Conservation (phyloP, 2,113 vertebrate genomes). For the Typhlomys cinereus region DNA sequence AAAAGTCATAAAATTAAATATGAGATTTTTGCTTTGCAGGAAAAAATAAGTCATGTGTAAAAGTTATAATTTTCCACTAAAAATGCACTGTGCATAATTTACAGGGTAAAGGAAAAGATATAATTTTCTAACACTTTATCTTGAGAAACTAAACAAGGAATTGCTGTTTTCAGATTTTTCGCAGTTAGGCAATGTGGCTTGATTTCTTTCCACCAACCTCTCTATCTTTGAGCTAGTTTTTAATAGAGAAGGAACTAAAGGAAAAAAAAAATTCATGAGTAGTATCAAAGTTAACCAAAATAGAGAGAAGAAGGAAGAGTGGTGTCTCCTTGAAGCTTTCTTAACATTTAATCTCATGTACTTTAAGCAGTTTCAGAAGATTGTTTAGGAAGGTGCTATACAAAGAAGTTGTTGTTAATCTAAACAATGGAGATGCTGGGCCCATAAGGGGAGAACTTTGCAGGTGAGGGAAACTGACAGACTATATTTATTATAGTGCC, state of each 20-base stretch:
- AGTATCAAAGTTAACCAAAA: not conserved
- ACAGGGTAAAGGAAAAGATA: too few relatives aligned
- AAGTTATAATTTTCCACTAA: not conserved
- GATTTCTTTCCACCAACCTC: not conserved
- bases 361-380: not conserved
- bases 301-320: not conserved
- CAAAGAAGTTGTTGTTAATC: fast-evolving
- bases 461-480: not conserved
- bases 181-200: not conserved
- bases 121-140: not conserved
- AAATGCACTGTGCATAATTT: not conserved
- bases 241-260: not conserved
- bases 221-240: not conserved
- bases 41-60: conserved; percentile 3
- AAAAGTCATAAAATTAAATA: conserved; percentile 37
- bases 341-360: not conserved
- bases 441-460: not conserved
- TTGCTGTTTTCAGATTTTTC: not conserved
- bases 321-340: not conserved
- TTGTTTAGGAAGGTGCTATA: fast-evolving
- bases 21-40: not conserved
- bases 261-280: not conserved
- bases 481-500: not conserved
- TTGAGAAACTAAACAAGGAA: not conserved
- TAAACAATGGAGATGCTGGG: not conserved